A percentile compares a stretch with the other conserved stretches of the same genome.
These are phyloP conservation scores for Trichopoda pennipes DNA, from an alignment of 2,888 invertebrate genomes.

Conservation along the genomic window DNA sequence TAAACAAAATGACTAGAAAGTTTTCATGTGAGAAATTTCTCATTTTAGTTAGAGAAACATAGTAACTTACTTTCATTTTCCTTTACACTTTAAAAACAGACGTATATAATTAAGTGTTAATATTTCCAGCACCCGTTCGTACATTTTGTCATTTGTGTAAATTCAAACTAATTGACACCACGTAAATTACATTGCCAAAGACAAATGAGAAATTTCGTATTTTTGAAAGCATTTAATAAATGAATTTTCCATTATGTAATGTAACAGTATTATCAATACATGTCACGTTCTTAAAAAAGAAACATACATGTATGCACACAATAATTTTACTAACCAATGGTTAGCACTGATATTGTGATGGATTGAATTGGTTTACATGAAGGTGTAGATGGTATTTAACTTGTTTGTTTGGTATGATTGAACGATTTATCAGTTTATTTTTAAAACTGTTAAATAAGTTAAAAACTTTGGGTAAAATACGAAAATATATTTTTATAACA, in stretches of 20 bases:
- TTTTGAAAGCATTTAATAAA: slow-evolving; percentile 58
- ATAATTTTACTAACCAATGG: background rate
- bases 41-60: too few relatives aligned
- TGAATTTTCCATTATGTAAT: slow-evolving; percentile 56
- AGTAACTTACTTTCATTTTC: background rate
- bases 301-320: background rate
- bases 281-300: slow-evolving; percentile 24
- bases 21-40: too few relatives aligned
- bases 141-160: slow-evolving; percentile 12
- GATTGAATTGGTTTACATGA: slow-evolving; percentile 34
- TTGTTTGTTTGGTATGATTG: slow-evolving; percentile 20
- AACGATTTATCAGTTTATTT: slow-evolving; percentile 14
- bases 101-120: slow-evolving; percentile 40
- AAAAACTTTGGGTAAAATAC: too few relatives aligned
- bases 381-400: slow-evolving; percentile 34
- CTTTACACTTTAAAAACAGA: slow-evolving; percentile 27
- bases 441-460: background rate
- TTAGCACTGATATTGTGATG: background rate
- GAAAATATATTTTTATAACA: too few relatives aligned
- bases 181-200: background rate
- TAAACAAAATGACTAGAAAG: too few relatives aligned
- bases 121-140: slow-evolving; percentile 5
- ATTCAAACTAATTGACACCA: background rate
- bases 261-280: slow-evolving; percentile 30
- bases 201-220: slow-evolving; percentile 3